These are phyloP conservation scores for Drosophila subobscura DNA, from an alignment of 1,140 invertebrate genomes.

Conservation along the genomic window DNA sequence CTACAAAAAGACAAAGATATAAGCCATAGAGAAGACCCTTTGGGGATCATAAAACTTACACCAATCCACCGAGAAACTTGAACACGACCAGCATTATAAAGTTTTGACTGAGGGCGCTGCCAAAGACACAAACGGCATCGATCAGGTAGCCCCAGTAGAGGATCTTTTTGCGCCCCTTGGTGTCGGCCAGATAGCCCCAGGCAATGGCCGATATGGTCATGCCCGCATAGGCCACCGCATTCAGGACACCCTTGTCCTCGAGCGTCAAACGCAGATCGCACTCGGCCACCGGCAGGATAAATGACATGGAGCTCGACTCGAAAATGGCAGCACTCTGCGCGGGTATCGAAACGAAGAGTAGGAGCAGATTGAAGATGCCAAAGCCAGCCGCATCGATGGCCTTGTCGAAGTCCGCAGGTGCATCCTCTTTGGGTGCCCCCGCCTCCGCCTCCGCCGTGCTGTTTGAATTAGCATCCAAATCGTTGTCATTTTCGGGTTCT, in stretches of 20 bases:
- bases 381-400: slow-evolving; percentile 86
- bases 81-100: slow-evolving; percentile 88
- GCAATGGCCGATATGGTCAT: slow-evolving; percentile 92
- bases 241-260: slow-evolving; percentile 88
- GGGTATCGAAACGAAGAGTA: slow-evolving; percentile 87
- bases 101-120: slow-evolving; percentile 88
- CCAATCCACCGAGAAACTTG: slow-evolving; percentile 90
- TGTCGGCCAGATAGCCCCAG: slow-evolving; percentile 93
- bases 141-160: slow-evolving; percentile 89
- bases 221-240: slow-evolving; percentile 88
- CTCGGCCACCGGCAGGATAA: slow-evolving; percentile 88
- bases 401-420: slow-evolving; percentile 86
- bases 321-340: slow-evolving; percentile 87
- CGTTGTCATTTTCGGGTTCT: slow-evolving; percentile 21
- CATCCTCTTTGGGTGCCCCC: slow-evolving; percentile 33
- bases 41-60: slow-evolving; percentile 86
- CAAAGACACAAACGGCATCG: slow-evolving; percentile 88
- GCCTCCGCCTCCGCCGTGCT: slow-evolving; percentile 31
- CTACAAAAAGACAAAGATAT: slow-evolving; percentile 83
- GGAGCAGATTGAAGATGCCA: slow-evolving; percentile 87
- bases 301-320: slow-evolving; percentile 87
- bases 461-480: slow-evolving; percentile 48
- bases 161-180: slow-evolving; percentile 88
- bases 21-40: no score
- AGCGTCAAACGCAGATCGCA: slow-evolving; percentile 88